Conservation (phyloP, 2,113 vertebrate genomes). For the Furnarius figulus region DNA sequence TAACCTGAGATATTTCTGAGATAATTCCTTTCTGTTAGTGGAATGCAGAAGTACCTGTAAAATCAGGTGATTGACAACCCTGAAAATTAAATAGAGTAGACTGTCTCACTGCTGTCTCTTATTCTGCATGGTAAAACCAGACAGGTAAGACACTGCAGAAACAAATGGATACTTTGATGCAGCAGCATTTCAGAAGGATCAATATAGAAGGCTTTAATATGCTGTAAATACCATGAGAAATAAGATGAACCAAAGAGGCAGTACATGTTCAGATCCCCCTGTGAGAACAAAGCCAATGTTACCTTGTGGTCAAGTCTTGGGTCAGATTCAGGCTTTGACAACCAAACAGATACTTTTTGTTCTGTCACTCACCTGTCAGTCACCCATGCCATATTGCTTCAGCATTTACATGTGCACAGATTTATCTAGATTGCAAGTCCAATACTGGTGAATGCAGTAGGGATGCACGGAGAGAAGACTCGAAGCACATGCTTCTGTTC, state of each 20-base stretch:
- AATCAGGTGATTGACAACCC: neutral
- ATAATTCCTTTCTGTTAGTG: neutral
- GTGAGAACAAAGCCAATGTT: neutral
- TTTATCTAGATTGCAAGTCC: neutral
- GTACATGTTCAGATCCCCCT: neutral
- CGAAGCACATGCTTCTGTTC: neutral
- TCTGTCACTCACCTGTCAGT: neutral
- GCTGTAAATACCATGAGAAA: neutral
- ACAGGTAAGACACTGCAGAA: neutral
- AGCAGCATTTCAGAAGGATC: neutral
- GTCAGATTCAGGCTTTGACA: neutral
- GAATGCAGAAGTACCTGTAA: neutral
- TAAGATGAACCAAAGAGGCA: neutral
- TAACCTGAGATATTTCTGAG: neutral
- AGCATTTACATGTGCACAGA: neutral
- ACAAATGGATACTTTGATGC: neutral
- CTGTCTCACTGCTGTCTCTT: neutral
- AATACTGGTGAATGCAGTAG: neutral
- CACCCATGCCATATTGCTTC: neutral
- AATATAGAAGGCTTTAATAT: neutral
- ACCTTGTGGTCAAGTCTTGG: neutral
- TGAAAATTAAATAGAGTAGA: neutral
- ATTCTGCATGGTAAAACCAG: neutral
- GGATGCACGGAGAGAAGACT: neutral
- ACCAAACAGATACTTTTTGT: neutral